Evolutionary conservation across 2,113 vertebrate species (phyloP), one percentile per base, ranked within the genome.

Genomic region (Aramus guarauna): DNA sequence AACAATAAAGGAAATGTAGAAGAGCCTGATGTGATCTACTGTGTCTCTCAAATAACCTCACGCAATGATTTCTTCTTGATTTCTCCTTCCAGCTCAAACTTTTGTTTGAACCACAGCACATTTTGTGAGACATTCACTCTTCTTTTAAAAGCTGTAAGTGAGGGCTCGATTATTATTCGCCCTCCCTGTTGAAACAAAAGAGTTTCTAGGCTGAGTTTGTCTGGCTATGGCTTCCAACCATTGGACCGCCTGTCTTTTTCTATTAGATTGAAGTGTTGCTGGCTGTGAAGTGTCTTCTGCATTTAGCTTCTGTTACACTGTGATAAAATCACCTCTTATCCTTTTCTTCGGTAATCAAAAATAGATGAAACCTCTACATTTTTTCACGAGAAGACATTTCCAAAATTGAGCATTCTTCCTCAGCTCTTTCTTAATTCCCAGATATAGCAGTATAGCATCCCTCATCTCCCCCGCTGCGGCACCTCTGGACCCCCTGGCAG

Each of bases 241-340:
- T 19, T 90, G 62, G 56, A 56, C 50, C 0, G 0, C 1, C 0
- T 15, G 5, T 22, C 18, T 58, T 79, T 50, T 77, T 50, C 32
- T 85, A 24, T 30, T 32, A 74, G 29, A 77, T 10, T 34, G 36
- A 91, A 59, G 11, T 22, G 11, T 64, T 78, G 50, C 18, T 9
- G 15, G 9, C 37, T 59, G 23, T 67, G 50, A 72, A 88, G 72
- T 12, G 3, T 47, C 47, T 88, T 83, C 22, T 71, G 7, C 5
- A 12, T 88, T 59, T 85, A 59, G 45, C 26, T 71, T 73, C 39
- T 80, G 21, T 89, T 66, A 81, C 9, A 58, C 24, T 39, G 56
- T 27, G 76, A 79, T 52, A 85, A 78, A 92, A 85, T 47, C 59
- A 82, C 43, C 16, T 72, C 22, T 64, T 63, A 55, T 26, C 10